phyloP scores from a whole-genome alignment of 2,797 vertebrate genomes.

The Aldrovandia affinis region DNA sequence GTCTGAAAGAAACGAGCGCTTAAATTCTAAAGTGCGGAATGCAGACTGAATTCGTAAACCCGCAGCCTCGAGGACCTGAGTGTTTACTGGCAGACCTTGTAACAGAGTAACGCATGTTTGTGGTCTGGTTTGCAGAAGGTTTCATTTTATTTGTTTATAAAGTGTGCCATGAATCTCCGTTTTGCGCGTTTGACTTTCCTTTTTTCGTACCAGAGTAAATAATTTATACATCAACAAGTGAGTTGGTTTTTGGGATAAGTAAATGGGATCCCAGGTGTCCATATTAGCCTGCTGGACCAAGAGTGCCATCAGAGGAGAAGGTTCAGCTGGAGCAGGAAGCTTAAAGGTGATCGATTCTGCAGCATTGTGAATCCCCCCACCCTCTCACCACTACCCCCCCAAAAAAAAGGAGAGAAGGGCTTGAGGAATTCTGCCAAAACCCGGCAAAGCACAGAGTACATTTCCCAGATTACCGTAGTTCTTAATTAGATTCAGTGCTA shows the following conservation, averaged over 20 bases:
- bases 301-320: neutral
- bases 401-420: neutral
- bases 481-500: neutral
- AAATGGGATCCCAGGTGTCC: slow-evolving; percentile 2
- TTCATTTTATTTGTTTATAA: neutral
- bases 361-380: neutral
- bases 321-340: neutral
- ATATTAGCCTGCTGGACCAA: neutral
- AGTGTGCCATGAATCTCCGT: neutral
- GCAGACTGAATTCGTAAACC: neutral
- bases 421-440: neutral
- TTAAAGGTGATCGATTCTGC: neutral
- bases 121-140: neutral
- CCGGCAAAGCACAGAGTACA: neutral
- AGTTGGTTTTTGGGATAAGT: neutral
- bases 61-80: neutral
- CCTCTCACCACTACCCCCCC: neutral
- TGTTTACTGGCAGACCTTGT: neutral
- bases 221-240: neutral
- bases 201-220: neutral
- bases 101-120: neutral
- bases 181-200: neutral
- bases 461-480: neutral
- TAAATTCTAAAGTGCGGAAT: neutral
- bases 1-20: neutral